A percentile compares a stretch with the other conserved stretches of the same genome.
Evolutionary conservation across 2,888 invertebrate genomes (phyloP).

Genomic region (Drosophila antonietae): DNA sequence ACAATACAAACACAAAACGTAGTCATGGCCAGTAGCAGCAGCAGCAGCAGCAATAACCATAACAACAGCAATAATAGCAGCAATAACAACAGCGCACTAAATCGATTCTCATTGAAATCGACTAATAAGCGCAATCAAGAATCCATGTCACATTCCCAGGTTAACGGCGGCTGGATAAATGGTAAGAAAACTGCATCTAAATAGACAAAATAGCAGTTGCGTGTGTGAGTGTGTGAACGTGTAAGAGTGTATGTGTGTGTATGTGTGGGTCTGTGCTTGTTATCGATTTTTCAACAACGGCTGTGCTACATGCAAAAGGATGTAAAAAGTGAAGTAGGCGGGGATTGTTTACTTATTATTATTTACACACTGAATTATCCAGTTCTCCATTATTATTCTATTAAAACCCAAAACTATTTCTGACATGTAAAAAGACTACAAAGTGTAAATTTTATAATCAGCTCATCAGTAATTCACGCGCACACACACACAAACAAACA

Average conservation of each 20-base stretch:
- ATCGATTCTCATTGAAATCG: slow-evolving; percentile 75
- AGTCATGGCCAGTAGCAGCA: slow-evolving; percentile 60
- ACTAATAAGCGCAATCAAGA: slow-evolving; percentile 91
- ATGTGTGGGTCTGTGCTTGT: slow-evolving; percentile 20
- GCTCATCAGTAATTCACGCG: not conserved
- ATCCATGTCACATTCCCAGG: slow-evolving; percentile 91
- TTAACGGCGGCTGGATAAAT: slow-evolving; percentile 94
- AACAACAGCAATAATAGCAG: slow-evolving; percentile 40
- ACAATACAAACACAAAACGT: slow-evolving; percentile 30
- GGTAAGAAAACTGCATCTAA: slow-evolving; percentile 87
- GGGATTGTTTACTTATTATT: slow-evolving; percentile 1
- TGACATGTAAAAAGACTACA: not conserved
- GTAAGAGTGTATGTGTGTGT: slow-evolving; percentile 7
- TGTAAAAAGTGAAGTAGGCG: not conserved
- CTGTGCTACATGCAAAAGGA: not conserved
- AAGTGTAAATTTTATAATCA: slow-evolving; percentile 3
- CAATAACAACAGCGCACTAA: slow-evolving; percentile 70
- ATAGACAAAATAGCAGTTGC: slow-evolving; percentile 32
- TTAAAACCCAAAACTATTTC: not conserved
- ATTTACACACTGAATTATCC: slow-evolving; percentile 6
- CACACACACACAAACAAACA: not conserved
- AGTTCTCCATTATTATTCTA: not conserved
- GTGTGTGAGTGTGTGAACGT: not conserved
- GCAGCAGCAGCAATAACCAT: slow-evolving; percentile 51
- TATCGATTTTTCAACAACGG: slow-evolving; percentile 69